Base-by-base conservation (phyloP, 2,888 invertebrate species). In the Pecten maximus region DNA sequence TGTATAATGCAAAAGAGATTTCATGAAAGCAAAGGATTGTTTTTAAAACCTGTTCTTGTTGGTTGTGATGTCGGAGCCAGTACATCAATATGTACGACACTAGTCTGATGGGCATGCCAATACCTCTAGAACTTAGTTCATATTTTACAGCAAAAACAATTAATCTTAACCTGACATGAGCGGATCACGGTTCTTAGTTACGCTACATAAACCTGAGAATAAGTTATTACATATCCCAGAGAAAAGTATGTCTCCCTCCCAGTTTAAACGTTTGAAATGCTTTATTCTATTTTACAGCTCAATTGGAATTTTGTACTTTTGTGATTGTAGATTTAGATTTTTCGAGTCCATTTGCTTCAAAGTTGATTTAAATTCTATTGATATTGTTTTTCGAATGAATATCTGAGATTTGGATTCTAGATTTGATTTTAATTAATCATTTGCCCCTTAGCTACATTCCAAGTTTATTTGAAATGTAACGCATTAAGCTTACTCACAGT, bases 41-140 rank as follows among this genome's bases (percentile, higher is more conserved):
- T 74, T 54, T 74, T 74, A 74, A 74, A 35, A 28, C 74, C 44
- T 6, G 44, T 35, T 23, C 23, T 23, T 23, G 60, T 60, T 60
- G 60, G 23, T 60, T 60, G 23, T 23, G 23, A n/a, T 60, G 60
- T 6, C 35, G 74, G 35, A 23, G 74, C 35, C 10, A 1, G 28
- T 35, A 74, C 74, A 74, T 74, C 74, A 74, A 74, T 74, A 74
- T 35, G 74, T 74, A 74, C 35, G 28, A 35, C 74, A 35, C 15
- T 74, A 35, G 35, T 35, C 35, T 74, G 28, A 74, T 6, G 12
- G 74, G 35, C 10, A 35, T 74, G 74, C 74, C 74, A 74, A 74
- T 74, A 60, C n/a, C n/a, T n/a, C 60, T 23, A 60, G 60, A 60
- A 60, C 60, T 60, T 60, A 35, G 74, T 74, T 74, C 74, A 74